Base-by-base conservation (phyloP, 2,888 invertebrate genomes). In the Scaeva pyrastri region DNA sequence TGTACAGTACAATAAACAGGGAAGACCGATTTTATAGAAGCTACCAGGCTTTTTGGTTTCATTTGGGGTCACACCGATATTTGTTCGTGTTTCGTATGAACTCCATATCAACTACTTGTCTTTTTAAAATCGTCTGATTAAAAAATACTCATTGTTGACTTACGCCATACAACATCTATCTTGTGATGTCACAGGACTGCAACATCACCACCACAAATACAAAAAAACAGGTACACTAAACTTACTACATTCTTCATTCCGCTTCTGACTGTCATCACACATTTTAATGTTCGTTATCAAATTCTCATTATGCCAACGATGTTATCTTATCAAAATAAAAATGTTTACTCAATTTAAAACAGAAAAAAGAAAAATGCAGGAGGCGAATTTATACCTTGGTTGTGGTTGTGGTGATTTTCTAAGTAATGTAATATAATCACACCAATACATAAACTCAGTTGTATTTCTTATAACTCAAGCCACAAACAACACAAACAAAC, bases 261-360 rank as follows among this genome's bases (percentile, higher is more conserved):
- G 12, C 52, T n/a, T n/a, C n/a, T 0, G 6, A 8, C 31, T 50
- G 16, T 31, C 55, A 16, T 12, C 14, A 6, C n/a, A 60, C 31
- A 31, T 31, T 31, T n/a, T 12, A 26, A 19, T 7, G 19, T 52
- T 43, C 26, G 23, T 36, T 66, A 66, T 50, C 39, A 66, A 50
- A 52, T 72, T 48, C 62, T 70, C 45, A 71, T 56, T 43, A 50
- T 39, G 21, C 31, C 36, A n/a, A 8, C n/a, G 31, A 43, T 5
- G 36, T 66, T 85, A 85, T 85, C 85, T 85, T 85, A 85, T 85
- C 85, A 48, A 56, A 56, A 19, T 10, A 31, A 16, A 31, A 64
- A 66, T 77, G 58, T 83, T 83, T 77, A 41, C 73, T 16, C 12
- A 43, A 52, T 45, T 64, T 52, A 55, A 64, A 71, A 74, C 56